Evolutionary conservation across 2,113 vertebrate species (phyloP), one percentile per base, ranked within the genome.

Genomic region (Varanus salvator): DNA sequence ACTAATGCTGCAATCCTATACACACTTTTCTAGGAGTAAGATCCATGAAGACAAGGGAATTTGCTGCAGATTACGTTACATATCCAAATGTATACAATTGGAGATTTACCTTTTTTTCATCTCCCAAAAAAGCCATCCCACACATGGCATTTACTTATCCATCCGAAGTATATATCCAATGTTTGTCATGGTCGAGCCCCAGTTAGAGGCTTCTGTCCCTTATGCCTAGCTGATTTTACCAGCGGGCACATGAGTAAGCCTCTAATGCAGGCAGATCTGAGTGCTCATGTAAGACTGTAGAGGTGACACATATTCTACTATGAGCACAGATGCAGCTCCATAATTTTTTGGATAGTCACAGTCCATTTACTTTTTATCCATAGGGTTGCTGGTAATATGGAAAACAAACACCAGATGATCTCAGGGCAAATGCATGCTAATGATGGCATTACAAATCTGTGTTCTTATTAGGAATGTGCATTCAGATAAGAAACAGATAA

Each of bases 331-430:
- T 85, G 31, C 11, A 87, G 34, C 25, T n/a, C 44, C 29, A 7
- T 66, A 74, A n/a, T 78, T 68, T 27, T 60, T 48, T n/a, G 29
- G 38, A n/a, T 77, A 66, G 57, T 77, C 60, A 77, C 74, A 78
- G 60, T 17, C 14, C 57, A 87, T 78, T 87, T 77, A 68, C 48
- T 68, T 87, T 87, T 50, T 8, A 87, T 74, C 75, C 57, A 66
- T 38, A 76, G 57, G 74, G 27, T 77, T 77, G 57, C 27, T 34
- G n/a, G 25, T 29, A 77, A 87, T 77, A 66, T 66, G n/a, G 66
- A 38, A 83, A 66, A 31, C 80, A 34, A 34, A 64, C 80, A 64
- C 54, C 54, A 82, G 54, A 82, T 66, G 57, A 83, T 83, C n/a
- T 25, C 57, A 38, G 50, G 64, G 66, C 50, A 84, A 84, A 69